Evolutionary conservation across 2,113 vertebrate genomes (phyloP), one percentile per base, ranked within the genome.

Genomic region (Phrynosoma platyrhinos): DNA sequence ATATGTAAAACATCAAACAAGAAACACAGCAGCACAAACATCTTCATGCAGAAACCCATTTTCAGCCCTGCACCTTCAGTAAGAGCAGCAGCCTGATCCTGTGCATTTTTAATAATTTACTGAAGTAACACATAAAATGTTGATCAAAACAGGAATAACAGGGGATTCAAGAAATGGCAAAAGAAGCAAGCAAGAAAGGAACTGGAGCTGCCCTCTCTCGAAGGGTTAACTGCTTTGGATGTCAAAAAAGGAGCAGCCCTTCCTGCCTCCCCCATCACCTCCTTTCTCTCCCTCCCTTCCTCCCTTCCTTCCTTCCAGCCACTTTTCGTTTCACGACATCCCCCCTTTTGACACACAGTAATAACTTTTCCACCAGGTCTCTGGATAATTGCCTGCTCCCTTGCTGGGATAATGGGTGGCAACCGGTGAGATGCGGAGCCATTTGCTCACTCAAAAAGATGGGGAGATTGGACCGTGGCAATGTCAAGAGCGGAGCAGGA

Each of bases 321-420:
- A 7, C 72, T 62, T 62, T 62, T 62, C 58, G 4, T 62, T 62
- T 62, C 58, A 62, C 14, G 58, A 62, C 58, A 62, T 62, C 42
- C 64, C 66, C 14, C 36, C 84, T 64, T 76, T 47, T 25, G 18
- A 30, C 25, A 30, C 68, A 71, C 9, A 27, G 68, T 30, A 71
- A 79, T 71, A 86, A 79, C 77, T 69, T 76, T 86, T 86, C 77
- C 47, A 9, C 76, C 77, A 71, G 76, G 76, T 55, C 85, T 69
- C 30, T 1, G 27, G 66, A 68, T 79, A 79, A 86, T 86, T 86
- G 66, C 76, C 64, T n/a, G 27, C 66, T 86, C 64, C 76, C 85
- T 36, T 71, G 85, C 85, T 86, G 85, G 76, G 85, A 79, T 79
- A 55, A 79, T 79, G 77, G 64, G 75, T 5, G 9, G 47, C 30